Conservation (phyloP, 2,113 vertebrate genomes). For the Struthidea cinerea region DNA sequence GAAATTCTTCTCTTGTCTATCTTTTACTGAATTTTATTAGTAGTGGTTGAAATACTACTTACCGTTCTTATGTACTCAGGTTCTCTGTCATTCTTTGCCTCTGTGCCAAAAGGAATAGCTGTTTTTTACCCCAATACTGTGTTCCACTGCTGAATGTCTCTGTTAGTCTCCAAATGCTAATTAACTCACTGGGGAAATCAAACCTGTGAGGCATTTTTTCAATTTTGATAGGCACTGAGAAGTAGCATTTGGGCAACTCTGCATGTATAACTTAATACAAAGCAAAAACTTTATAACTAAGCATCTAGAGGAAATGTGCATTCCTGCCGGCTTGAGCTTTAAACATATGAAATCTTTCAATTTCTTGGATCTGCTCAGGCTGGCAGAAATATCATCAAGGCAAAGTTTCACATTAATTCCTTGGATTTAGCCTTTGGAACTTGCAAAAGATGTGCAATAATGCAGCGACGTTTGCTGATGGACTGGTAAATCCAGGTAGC, state of each 20-base stretch:
- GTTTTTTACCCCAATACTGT: not conserved
- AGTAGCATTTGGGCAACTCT: not conserved
- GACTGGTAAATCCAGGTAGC: not conserved
- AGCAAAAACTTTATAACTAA: not conserved
- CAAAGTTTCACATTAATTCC: not conserved
- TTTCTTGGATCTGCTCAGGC: not conserved
- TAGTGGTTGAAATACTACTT: not conserved
- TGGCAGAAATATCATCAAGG: not conserved
- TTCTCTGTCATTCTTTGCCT: not conserved
- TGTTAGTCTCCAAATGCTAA: not conserved
- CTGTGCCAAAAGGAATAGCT: not conserved
- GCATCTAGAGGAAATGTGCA: not conserved
- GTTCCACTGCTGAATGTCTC: not conserved
- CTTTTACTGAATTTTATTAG: not conserved
- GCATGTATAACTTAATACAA: not conserved
- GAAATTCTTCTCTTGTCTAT: not conserved
- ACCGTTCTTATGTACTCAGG: not conserved
- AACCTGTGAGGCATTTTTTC: not conserved
- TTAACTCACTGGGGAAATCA: slow-evolving; percentile 11
- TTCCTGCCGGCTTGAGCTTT: not conserved
- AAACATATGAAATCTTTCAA: not conserved
- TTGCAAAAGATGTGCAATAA: slow-evolving; percentile 1
- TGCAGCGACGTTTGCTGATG: not conserved
- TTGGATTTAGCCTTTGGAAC: not conserved
- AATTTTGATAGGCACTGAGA: not conserved